These are phyloP conservation scores for Lucilia sericata DNA, from an alignment of 1,140 invertebrate genomes.

Conservation along the genomic window DNA sequence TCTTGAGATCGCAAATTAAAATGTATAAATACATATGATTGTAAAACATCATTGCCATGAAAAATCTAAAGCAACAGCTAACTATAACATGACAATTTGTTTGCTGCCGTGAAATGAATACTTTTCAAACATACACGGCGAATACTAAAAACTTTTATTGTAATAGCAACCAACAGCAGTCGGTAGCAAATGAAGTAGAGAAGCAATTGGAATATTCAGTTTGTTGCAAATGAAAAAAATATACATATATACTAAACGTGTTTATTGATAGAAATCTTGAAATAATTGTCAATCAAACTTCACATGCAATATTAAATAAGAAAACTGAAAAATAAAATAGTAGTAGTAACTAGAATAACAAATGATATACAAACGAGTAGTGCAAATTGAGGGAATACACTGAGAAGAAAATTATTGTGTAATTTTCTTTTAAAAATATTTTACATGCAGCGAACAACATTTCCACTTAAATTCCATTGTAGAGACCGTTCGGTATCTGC, in stretches of 20 bases:
- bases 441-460: no score
- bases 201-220: no score
- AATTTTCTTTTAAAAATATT: no score
- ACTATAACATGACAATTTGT: not conserved
- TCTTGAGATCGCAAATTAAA: not conserved
- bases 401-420: no score
- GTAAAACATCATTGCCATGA: not conserved
- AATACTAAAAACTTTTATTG: not conserved
- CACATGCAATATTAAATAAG: slow-evolving; percentile 29
- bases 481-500: no score
- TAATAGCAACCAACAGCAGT: no score
- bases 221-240: not conserved
- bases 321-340: not conserved
- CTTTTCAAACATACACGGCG: not conserved
- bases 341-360: not conserved
- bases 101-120: not conserved
- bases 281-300: slow-evolving; percentile 44
- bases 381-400: no score
- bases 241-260: slow-evolving; percentile 31
- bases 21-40: not conserved
- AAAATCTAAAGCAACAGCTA: not conserved
- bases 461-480: no score
- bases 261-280: slow-evolving; percentile 43
- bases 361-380: not conserved
- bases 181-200: no score